phyloP scores from a whole-genome alignment of 1,140 invertebrate genomes.

The Papilio polytes region DNA sequence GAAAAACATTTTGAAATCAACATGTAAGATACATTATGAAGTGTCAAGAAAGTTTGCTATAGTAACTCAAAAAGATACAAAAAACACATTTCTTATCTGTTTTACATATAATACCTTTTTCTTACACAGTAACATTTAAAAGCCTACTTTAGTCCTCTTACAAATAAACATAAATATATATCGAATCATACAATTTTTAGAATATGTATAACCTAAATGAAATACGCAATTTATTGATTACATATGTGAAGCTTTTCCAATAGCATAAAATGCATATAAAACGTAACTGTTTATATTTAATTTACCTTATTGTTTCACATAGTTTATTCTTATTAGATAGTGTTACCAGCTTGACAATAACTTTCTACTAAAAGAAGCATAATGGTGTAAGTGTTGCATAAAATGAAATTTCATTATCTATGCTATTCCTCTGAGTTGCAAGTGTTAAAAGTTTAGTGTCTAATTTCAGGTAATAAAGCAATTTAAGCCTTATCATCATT shows the following conservation, averaged over 20 bases:
- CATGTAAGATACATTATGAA: no score
- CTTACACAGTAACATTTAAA: neutral
- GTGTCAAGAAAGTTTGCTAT: no score
- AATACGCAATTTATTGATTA: neutral
- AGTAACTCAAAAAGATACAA: neutral
- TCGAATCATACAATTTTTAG: neutral
- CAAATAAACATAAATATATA: conserved; percentile 44
- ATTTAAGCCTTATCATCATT: no score
- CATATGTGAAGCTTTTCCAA: neutral
- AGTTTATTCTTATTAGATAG: neutral
- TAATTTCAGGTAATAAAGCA: no score
- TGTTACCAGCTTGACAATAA: neutral
- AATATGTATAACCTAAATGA: neutral
- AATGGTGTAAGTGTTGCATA: no score
- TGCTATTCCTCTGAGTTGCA: no score
- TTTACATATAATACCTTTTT: conserved; percentile 45
- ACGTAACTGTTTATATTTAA: neutral
- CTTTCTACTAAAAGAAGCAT: neutral
- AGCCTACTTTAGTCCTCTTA: neutral
- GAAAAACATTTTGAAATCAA: neutral
- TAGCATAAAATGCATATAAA: neutral
- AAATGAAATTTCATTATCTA: no score
- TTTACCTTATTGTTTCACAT: neutral
- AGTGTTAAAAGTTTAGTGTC: no score
- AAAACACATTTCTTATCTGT: conserved; percentile 37